phyloP scores from a whole-genome alignment of 2,113 vertebrate species.

The Nycticebus coucang region DNA sequence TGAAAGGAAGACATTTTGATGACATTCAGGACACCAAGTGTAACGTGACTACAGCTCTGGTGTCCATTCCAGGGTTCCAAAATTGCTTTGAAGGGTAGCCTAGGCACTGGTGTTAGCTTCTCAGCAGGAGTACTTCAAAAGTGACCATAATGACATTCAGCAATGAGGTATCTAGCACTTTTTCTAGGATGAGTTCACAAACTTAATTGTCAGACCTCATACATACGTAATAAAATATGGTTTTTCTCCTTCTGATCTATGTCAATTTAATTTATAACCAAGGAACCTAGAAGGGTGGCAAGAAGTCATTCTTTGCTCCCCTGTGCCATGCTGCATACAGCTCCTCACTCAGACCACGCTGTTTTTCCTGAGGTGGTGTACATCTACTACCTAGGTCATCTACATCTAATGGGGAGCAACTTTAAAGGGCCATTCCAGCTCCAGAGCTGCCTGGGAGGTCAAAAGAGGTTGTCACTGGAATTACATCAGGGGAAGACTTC shows the following conservation, averaged over 20 bases:
- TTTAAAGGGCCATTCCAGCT: neutral
- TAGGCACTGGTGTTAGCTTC: too few relatives aligned
- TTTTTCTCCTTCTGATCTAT: neutral
- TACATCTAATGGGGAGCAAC: too few relatives aligned
- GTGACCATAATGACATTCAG: too few relatives aligned
- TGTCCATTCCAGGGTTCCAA: too few relatives aligned
- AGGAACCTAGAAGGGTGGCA: neutral
- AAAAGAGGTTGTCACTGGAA: neutral
- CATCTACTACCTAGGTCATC: neutral
- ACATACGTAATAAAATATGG: neutral
- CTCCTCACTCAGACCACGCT: neutral
- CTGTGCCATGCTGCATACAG: neutral
- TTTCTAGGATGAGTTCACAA: too few relatives aligned
- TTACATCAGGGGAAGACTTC: neutral
- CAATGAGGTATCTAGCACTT: too few relatives aligned
- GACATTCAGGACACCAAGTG: too few relatives aligned
- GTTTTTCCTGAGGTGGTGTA: neutral
- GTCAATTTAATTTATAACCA: neutral
- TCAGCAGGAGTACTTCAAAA: too few relatives aligned
- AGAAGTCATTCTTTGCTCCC: neutral
- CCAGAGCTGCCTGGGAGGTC: neutral
- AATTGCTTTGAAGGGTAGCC: too few relatives aligned
- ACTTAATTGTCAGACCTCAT: too few relatives aligned
- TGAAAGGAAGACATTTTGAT: too few relatives aligned
- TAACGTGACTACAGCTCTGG: too few relatives aligned